Evolutionary conservation across 2,888 invertebrate species (phyloP).

Genomic region (Microctonus brassicae): DNA sequence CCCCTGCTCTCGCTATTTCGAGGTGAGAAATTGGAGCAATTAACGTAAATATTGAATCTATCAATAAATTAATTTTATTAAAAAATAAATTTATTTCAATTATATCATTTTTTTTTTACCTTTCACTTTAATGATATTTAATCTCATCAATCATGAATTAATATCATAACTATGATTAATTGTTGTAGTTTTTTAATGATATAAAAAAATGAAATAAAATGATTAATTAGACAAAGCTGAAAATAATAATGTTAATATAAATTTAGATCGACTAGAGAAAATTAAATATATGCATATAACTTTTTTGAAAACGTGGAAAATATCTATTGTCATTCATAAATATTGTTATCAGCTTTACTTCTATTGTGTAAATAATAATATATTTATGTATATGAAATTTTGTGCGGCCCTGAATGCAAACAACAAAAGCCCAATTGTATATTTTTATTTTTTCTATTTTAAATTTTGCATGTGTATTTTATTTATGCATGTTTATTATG

Average conservation of each 20-base stretch:
- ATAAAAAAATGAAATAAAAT: not conserved
- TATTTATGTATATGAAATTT: too few species aligned
- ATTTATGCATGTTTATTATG: too few species aligned
- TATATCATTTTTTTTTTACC: too few species aligned
- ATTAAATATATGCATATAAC: slow-evolving; percentile 11
- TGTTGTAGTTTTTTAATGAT: not conserved
- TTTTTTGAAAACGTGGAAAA: not conserved
- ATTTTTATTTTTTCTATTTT: slow-evolving; percentile 2
- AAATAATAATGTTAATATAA: not conserved
- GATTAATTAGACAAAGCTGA: not conserved
- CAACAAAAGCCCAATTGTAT: slow-evolving; percentile 4
- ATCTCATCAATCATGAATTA: not conserved
- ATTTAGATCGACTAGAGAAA: slow-evolving; percentile 16
- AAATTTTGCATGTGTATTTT: not conserved
- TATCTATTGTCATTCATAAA: slow-evolving; percentile 11
- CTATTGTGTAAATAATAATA: slow-evolving; percentile 19
- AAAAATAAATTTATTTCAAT: too few species aligned
- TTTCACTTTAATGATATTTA: too few species aligned
- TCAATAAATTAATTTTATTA: not conserved
- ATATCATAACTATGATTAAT: not conserved
- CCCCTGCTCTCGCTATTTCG: too few species aligned
- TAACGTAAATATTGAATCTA: not conserved
- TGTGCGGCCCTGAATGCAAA: not conserved
- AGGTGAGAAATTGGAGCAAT: not conserved
- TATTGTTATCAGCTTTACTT: slow-evolving; percentile 20